These are phyloP conservation scores for Onychorhynchus coronatus DNA, from an alignment of 2,113 vertebrate genomes.

Conservation along the genomic window DNA sequence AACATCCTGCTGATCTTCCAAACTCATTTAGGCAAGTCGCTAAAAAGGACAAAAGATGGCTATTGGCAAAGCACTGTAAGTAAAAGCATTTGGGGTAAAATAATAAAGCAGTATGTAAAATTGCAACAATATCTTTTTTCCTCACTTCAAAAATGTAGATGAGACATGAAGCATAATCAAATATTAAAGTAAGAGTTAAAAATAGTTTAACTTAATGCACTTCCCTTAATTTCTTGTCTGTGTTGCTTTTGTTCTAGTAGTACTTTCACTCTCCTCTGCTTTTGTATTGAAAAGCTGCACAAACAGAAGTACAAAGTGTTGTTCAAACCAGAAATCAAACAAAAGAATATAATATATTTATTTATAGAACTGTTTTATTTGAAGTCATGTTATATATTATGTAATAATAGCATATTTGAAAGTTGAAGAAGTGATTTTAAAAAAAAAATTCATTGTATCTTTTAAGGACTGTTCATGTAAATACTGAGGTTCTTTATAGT, in stretches of 20 bases:
- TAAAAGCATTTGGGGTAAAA: background rate
- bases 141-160: background rate
- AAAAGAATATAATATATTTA: background rate
- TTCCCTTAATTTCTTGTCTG: background rate
- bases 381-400: background rate
- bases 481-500: background rate
- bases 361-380: background rate
- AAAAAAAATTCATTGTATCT: background rate
- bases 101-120: background rate
- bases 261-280: background rate
- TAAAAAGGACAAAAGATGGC: background rate
- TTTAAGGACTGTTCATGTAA: background rate
- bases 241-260: background rate
- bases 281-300: background rate
- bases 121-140: background rate
- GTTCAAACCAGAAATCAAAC: background rate
- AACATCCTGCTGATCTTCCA: background rate
- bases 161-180: background rate
- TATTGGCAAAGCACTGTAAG: background rate
- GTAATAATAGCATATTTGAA: background rate
- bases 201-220: background rate
- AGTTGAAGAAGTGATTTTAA: background rate
- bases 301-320: background rate
- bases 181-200: constrained; percentile 31
- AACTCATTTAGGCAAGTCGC: background rate